These are phyloP conservation scores for Synergus itoensis DNA, from an alignment of 2,888 invertebrate species.

Conservation along the genomic window DNA sequence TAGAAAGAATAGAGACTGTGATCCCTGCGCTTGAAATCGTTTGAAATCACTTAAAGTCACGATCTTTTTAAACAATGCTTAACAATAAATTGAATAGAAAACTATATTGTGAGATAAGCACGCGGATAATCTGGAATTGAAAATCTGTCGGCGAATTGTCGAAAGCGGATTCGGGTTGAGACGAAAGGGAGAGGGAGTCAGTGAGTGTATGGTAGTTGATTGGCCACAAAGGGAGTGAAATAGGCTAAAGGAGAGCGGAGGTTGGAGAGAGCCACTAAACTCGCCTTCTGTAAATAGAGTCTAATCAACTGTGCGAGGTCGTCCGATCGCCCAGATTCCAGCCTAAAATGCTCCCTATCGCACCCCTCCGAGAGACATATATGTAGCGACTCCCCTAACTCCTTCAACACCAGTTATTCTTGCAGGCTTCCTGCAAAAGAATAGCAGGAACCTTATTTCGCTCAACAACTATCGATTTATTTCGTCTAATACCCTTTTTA, in stretches of 20 bases:
- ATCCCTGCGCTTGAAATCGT: too few relatives aligned
- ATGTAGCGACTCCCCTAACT: slow-evolving; percentile 47
- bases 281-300: slow-evolving; percentile 76
- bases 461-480: neutral
- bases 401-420: slow-evolving; percentile 50
- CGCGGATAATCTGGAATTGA: slow-evolving; percentile 38
- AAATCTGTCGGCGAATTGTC: slow-evolving; percentile 36
- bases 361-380: slow-evolving; percentile 48
- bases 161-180: slow-evolving; percentile 11
- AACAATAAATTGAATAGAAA: neutral
- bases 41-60: too few relatives aligned
- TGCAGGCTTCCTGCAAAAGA: neutral
- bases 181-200: slow-evolving; percentile 52
- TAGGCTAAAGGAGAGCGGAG: slow-evolving; percentile 64
- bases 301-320: slow-evolving; percentile 75
- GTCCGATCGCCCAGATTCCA: slow-evolving; percentile 75
- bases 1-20: too few relatives aligned
- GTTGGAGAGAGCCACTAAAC: slow-evolving; percentile 69
- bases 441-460: neutral
- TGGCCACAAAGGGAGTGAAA: slow-evolving; percentile 76
- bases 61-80: too few relatives aligned
- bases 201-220: slow-evolving; percentile 72
- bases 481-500: too few relatives aligned
- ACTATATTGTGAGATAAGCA: neutral
- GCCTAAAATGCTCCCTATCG: slow-evolving; percentile 65